These are phyloP conservation scores for Troides oblongomaculatus DNA, from an alignment of 2,888 invertebrate genomes.

Conservation along the genomic window DNA sequence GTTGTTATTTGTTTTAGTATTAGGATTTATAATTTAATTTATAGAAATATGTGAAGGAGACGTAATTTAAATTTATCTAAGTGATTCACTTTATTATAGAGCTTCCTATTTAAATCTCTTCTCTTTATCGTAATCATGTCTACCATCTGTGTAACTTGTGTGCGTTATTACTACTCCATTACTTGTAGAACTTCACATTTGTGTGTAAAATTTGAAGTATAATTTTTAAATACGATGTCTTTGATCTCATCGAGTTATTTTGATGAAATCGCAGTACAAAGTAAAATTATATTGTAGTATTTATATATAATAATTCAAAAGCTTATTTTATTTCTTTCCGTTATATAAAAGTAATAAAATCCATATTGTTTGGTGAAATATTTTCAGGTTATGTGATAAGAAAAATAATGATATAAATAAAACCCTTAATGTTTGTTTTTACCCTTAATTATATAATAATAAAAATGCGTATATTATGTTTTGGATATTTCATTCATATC, in stretches of 20 bases:
- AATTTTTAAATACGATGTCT: constrained; percentile 5
- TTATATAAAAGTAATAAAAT: neutral
- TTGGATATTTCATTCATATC: constrained; percentile 77
- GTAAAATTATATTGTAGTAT: constrained; percentile 2
- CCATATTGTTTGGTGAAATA: too few species aligned
- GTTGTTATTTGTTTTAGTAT: constrained; percentile 69
- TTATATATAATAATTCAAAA: neutral
- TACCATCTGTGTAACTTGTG: constrained; percentile 51
- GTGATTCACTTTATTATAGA: constrained; percentile 63
- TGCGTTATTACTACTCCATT: constrained; percentile 35
- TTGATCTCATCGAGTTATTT: constrained; percentile 20
- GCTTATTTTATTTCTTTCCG: too few species aligned
- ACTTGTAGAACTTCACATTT: constrained; percentile 19
- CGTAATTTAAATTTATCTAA: constrained; percentile 56
- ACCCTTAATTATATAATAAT: too few species aligned
- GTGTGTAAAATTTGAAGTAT: constrained; percentile 18
- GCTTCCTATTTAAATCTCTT: constrained; percentile 61
- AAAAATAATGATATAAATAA: too few species aligned
- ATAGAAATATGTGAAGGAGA: constrained; percentile 56
- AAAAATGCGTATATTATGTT: constrained; percentile 71
- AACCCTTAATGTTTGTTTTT: too few species aligned
- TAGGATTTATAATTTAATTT: constrained; percentile 62
- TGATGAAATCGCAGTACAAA: constrained; percentile 34
- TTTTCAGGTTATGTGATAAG: too few species aligned
- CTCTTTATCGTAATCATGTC: constrained; percentile 45